Evolutionary conservation across 2,797 vertebrate genomes (phyloP).

Genomic region (Staurois parvus): DNA sequence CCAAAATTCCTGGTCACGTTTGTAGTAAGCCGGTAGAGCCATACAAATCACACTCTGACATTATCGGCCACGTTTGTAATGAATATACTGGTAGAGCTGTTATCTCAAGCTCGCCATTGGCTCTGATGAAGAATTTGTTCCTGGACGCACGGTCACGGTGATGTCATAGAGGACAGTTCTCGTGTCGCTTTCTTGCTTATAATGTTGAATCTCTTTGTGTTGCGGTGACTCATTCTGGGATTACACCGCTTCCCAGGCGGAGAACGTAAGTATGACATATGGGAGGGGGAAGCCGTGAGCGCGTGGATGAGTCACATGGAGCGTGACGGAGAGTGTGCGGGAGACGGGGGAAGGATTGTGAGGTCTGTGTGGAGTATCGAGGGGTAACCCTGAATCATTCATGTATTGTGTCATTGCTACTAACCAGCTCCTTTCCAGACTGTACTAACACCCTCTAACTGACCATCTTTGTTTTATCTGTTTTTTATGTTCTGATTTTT

Average conservation of each 20-base stretch:
- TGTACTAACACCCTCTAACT: conserved; percentile 97
- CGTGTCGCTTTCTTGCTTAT: background rate
- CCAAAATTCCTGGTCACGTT: too few relatives aligned
- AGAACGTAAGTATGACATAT: conserved; percentile 51
- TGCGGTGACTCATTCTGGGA: conserved; percentile 35
- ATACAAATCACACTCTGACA: too few relatives aligned
- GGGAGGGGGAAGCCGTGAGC: conserved; percentile 7
- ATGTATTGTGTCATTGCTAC: conserved; percentile 95
- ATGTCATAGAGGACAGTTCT: too few relatives aligned
- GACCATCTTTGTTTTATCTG: conserved; percentile 91
- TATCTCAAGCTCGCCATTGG: too few relatives aligned
- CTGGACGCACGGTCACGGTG: too few relatives aligned
- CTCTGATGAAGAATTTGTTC: too few relatives aligned
- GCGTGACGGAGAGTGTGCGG: background rate
- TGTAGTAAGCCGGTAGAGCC: too few relatives aligned
- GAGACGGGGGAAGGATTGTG: too few relatives aligned
- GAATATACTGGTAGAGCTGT: too few relatives aligned
- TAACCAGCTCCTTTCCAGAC: conserved; percentile 87
- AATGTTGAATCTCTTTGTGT: conserved; percentile 20
- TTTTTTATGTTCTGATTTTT: conserved; percentile 73
- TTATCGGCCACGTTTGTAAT: too few relatives aligned
- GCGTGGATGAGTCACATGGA: conserved; percentile 26
- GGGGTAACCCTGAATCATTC: conserved; percentile 79
- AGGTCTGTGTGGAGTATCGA: background rate
- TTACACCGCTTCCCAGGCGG: background rate